phyloP scores from a whole-genome alignment of 2,113 vertebrate genomes.

The Genyomyrus donnyi region DNA sequence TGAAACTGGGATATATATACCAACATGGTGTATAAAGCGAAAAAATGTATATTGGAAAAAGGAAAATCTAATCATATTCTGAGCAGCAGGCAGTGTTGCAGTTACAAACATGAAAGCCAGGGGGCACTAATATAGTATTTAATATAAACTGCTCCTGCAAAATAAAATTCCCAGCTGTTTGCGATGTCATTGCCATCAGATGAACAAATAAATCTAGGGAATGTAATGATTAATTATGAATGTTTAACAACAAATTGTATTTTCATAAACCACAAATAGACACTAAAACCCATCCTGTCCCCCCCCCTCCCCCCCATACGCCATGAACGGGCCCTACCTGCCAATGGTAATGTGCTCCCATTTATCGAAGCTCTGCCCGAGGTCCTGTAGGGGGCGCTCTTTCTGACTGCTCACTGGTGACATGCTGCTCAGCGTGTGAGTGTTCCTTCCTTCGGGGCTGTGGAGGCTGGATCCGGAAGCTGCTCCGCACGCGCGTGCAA shows the following conservation, averaged over 20 bases:
- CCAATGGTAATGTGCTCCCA: conserved; percentile 78
- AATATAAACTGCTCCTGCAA: background rate
- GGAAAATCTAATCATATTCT: background rate
- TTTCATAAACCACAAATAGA: background rate
- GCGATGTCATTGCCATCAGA: background rate
- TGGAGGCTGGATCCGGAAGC: conserved; percentile 83
- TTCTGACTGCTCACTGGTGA: conserved; percentile 68
- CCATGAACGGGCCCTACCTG: conserved; percentile 58
- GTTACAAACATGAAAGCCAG: background rate
- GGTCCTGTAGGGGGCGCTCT: conserved; percentile 71
- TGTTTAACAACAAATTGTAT: background rate
- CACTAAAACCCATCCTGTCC: background rate
- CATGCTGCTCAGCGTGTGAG: conserved; percentile 72
- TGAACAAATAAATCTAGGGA: background rate
- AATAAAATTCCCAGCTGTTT: background rate
- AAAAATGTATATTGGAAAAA: background rate
- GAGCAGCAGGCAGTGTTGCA: background rate
- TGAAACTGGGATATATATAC: background rate
- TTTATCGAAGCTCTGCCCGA: conserved; percentile 78
- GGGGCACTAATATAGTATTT: background rate
- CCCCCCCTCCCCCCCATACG: background rate
- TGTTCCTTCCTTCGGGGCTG: conserved; percentile 81
- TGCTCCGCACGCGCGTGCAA: conserved; percentile 54
- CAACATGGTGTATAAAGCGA: background rate
- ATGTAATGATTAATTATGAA: background rate